Conservation (phyloP, 2,797 vertebrate species). For the Orientallactaga sibirica region DNA sequence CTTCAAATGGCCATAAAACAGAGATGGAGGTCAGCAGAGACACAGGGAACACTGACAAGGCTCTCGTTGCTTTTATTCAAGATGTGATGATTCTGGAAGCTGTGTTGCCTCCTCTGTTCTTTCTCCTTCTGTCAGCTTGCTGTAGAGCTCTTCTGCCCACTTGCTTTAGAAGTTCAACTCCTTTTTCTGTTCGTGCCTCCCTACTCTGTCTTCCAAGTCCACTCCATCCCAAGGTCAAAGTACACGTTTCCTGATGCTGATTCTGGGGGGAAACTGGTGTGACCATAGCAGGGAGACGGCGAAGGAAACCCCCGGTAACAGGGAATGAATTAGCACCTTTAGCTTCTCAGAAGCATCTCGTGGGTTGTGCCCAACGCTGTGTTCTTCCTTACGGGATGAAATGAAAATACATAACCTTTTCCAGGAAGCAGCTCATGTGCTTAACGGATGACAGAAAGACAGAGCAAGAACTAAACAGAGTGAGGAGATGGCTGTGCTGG, state of each 20-base stretch:
- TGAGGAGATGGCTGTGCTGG: too few species aligned
- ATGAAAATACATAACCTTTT: background rate
- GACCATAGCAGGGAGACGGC: background rate
- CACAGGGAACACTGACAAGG: background rate
- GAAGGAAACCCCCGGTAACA: too few species aligned
- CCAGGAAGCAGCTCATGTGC: background rate
- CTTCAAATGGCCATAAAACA: constrained; percentile 55
- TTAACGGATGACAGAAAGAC: background rate
- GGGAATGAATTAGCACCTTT: background rate
- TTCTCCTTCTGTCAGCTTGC: background rate
- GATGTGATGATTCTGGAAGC: background rate
- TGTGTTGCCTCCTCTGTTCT: background rate
- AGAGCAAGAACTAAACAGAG: too few species aligned
- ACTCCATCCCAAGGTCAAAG: background rate
- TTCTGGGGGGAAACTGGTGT: background rate
- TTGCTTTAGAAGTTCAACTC: rapidly evolving
- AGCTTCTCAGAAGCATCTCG: background rate
- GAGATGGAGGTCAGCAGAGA: background rate
- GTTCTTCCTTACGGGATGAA: background rate
- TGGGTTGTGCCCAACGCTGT: background rate
- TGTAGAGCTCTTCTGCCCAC: background rate
- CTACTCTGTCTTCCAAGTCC: background rate
- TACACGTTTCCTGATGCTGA: background rate
- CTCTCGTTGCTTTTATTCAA: background rate
- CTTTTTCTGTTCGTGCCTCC: background rate